A percentile compares a stretch with the other conserved stretches of the same genome.
Evolutionary conservation across 2,888 invertebrate genomes (phyloP).

Genomic region (Athrips mouffetella): DNA sequence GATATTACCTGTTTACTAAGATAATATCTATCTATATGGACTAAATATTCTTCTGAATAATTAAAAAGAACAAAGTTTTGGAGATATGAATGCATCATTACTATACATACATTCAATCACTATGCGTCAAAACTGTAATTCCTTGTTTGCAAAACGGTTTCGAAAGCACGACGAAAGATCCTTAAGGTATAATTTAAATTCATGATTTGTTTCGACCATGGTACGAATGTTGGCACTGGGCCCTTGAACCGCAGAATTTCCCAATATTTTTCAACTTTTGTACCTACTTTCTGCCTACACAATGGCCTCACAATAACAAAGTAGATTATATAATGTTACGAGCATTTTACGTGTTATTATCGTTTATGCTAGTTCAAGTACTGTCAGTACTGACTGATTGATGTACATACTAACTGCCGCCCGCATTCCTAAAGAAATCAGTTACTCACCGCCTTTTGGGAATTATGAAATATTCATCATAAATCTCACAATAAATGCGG

Average conservation of each 20-base stretch:
- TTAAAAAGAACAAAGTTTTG: no score
- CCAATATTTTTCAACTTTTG: neutral
- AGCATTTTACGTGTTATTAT: constrained; percentile 11
- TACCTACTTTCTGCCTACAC: constrained; percentile 6
- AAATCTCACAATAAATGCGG: constrained; percentile 19
- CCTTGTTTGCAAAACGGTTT: neutral
- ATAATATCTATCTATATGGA: no score
- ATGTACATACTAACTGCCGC: neutral
- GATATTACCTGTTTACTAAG: no score
- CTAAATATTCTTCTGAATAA: no score
- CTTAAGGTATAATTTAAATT: constrained; percentile 6
- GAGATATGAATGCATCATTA: no score
- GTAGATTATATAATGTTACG: constrained; percentile 12
- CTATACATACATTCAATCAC: no score
- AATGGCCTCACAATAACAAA: constrained; percentile 9
- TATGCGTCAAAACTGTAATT: no score
- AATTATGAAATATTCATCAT: constrained; percentile 15
- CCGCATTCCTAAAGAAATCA: constrained; percentile 12
- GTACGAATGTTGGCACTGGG: constrained; percentile 6
- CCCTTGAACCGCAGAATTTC: constrained; percentile 6
- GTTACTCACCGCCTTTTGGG: constrained; percentile 15
- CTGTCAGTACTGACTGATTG: constrained; percentile 9
- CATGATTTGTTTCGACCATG: neutral
- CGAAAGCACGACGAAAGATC: neutral
- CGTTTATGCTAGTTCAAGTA: neutral